phyloP scores from a whole-genome alignment of 2,888 invertebrate species.

The Polietes domitor region DNA sequence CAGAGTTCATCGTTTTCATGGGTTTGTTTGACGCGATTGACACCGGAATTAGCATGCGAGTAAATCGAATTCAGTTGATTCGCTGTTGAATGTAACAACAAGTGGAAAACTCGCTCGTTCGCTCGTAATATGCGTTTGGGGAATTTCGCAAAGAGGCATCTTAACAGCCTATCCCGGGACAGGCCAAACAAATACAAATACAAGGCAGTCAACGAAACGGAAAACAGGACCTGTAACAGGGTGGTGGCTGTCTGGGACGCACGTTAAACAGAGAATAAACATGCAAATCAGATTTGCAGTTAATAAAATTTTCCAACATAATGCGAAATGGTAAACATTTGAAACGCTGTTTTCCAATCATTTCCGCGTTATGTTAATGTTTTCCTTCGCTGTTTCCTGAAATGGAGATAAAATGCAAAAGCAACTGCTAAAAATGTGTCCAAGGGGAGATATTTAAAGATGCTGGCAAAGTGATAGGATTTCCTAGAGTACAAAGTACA shows the following conservation, averaged over 20 bases:
- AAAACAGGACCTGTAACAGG: neutral
- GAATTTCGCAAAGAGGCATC: conserved; percentile 40
- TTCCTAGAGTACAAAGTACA: neutral
- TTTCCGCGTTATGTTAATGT: conserved; percentile 16
- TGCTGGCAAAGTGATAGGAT: conserved; percentile 4
- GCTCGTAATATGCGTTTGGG: conserved; percentile 63
- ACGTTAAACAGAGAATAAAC: conserved; percentile 77
- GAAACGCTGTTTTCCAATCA: conserved; percentile 14
- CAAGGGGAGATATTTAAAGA: conserved; percentile 55
- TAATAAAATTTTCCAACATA: conserved; percentile 75
- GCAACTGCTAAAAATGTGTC: neutral
- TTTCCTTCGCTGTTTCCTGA: neutral
- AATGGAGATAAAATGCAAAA: neutral
- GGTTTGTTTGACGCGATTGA: conserved; percentile 67
- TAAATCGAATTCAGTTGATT: conserved; percentile 69
- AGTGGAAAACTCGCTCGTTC: conserved; percentile 61
- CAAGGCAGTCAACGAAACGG: neutral
- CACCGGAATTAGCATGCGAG: conserved; percentile 69
- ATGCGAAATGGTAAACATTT: conserved; percentile 19
- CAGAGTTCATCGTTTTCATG: conserved; percentile 1
- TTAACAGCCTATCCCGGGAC: conserved; percentile 5
- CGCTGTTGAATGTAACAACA: conserved; percentile 41
- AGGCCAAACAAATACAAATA: neutral
- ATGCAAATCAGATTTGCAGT: conserved; percentile 80
- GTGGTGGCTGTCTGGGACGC: conserved; percentile 60